Percentiles rank a stretch among this genome's conserved stretches.
Conservation (phyloP, 2,888 invertebrate genomes). For the Automeris io region DNA sequence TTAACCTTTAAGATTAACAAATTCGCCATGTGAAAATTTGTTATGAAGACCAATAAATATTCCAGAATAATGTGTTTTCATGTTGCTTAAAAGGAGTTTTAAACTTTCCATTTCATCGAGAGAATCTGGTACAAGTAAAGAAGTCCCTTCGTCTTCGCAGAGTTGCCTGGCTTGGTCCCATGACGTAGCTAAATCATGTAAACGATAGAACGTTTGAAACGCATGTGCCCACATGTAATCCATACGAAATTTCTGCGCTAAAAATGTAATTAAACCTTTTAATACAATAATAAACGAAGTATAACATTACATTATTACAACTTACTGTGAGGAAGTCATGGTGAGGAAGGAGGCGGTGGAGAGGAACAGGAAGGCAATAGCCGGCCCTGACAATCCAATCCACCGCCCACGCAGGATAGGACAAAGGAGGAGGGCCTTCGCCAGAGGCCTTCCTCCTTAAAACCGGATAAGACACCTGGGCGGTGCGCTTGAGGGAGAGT, state of each 20-base stretch:
- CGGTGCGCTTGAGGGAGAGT: too few species aligned
- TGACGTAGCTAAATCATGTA: constrained; percentile 37
- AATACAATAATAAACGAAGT: too few species aligned
- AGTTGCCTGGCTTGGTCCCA: constrained; percentile 42
- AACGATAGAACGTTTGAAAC: constrained; percentile 38
- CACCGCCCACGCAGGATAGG: too few species aligned
- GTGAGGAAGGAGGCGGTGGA: too few species aligned
- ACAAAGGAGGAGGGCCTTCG: too few species aligned
- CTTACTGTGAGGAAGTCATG: too few species aligned
- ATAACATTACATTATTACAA: constrained; percentile 12
- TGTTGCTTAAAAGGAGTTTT: constrained; percentile 41
- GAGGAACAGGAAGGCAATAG: too few species aligned
- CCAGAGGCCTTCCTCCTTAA: too few species aligned
- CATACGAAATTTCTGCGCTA: constrained; percentile 40
- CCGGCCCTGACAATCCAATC: too few species aligned
- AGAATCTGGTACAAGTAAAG: constrained; percentile 33
- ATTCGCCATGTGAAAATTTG: constrained; percentile 36
- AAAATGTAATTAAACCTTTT: constrained; percentile 14
- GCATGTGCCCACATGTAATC: constrained; percentile 45
- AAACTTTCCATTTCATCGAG: constrained; percentile 42
- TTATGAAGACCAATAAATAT: constrained; percentile 43
- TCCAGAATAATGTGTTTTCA: constrained; percentile 40
- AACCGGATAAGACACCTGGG: too few species aligned
- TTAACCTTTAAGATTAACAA: constrained; percentile 36
- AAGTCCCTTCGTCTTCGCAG: constrained; percentile 41